phyloP scores from a whole-genome alignment of 2,888 invertebrate genomes.

The Sminthurides aquaticus region DNA sequence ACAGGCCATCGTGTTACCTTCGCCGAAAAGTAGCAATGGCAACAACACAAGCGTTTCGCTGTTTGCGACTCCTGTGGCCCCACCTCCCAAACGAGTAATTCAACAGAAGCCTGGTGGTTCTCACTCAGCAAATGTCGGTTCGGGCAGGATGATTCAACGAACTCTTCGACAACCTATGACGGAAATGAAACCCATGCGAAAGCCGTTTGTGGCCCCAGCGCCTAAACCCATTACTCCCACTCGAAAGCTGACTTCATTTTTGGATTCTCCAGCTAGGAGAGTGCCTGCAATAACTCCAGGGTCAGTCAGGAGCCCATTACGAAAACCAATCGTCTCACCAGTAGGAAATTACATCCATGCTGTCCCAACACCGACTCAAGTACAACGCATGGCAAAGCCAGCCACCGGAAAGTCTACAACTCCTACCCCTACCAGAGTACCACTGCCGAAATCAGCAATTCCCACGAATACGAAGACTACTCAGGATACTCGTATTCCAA shows the following conservation, averaged over 20 bases:
- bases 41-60: background rate
- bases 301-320: background rate
- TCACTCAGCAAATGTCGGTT: slow-evolving; percentile 19
- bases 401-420: background rate
- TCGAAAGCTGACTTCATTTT: slow-evolving; percentile 5
- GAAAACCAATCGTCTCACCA: slow-evolving; percentile 22
- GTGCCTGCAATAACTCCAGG: background rate
- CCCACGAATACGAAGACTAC: background rate
- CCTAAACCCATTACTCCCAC: slow-evolving; percentile 4
- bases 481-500: background rate
- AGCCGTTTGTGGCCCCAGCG: background rate
- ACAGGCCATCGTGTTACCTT: too few relatives aligned
- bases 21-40: too few relatives aligned
- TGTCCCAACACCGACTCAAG: slow-evolving; percentile 24
- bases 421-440: background rate
- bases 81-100: slow-evolving; percentile 11
- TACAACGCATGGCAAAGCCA: background rate
- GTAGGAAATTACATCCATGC: slow-evolving; percentile 35
- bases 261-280: slow-evolving; percentile 16
- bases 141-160: background rate
- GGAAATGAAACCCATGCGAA: background rate
- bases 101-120: background rate
- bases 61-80: background rate
- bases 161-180: background rate
- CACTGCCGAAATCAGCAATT: background rate